Conservation (phyloP, 2,888 invertebrate species). For the Dryobota labecula region DNA sequence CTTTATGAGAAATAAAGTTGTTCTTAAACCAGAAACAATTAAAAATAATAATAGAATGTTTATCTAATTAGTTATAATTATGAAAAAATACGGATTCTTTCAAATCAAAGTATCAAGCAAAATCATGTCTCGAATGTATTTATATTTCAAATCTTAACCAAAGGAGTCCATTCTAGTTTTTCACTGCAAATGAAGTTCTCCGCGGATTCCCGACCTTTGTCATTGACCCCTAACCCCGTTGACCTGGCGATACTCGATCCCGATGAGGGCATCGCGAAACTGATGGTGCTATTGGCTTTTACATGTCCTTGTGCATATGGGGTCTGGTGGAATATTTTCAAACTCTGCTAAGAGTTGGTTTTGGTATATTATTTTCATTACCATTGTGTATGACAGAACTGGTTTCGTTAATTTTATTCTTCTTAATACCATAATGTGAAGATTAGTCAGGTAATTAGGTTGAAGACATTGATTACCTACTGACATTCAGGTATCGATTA, state of each 20-base stretch:
- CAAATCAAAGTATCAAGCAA: background rate
- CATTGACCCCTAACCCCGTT: slow-evolving; percentile 37
- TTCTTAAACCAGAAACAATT: no score
- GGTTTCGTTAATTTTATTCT: background rate
- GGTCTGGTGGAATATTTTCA: background rate
- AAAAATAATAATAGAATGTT: no score
- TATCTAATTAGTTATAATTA: no score
- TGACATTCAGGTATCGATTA: background rate
- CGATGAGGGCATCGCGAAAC: slow-evolving; percentile 13
- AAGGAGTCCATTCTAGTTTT: slow-evolving; percentile 8
- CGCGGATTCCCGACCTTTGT: slow-evolving; percentile 14
- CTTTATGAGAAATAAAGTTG: no score
- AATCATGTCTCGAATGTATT: background rate
- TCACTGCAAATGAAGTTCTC: slow-evolving; percentile 23
- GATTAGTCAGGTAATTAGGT: background rate
- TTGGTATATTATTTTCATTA: background rate
- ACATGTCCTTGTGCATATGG: background rate
- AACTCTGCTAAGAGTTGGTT: background rate
- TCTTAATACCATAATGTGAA: background rate
- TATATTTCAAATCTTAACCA: slow-evolving; percentile 2
- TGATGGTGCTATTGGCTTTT: background rate
- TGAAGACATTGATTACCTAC: background rate
- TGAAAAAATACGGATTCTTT: background rate
- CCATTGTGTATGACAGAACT: background rate
- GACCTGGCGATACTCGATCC: slow-evolving; percentile 16